A percentile compares a stretch with the other conserved stretches of the same genome.
These are phyloP conservation scores for Cataglyphis rosenhaueri DNA, from an alignment of 2,888 invertebrate genomes.

Conservation along the genomic window DNA sequence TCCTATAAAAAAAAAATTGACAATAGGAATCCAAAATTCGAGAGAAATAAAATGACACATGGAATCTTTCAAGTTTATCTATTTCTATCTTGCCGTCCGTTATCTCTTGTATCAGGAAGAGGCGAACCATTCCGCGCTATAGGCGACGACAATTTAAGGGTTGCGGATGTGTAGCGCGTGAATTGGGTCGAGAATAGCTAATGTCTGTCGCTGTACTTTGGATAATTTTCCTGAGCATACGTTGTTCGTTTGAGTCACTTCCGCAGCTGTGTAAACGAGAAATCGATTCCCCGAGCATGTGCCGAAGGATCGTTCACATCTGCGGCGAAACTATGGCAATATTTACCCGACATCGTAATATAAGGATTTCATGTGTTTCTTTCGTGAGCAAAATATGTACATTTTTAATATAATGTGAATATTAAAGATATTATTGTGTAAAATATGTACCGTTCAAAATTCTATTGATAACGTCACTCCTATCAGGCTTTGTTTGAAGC, in stretches of 20 bases:
- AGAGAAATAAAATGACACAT: background rate
- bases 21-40: background rate
- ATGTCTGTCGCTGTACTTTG: conserved; percentile 66
- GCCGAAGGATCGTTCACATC: conserved; percentile 16
- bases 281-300: conserved; percentile 55
- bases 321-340: conserved; percentile 11
- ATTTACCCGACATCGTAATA: conserved; percentile 1
- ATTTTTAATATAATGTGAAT: conserved; percentile 15
- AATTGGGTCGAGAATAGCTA: conserved; percentile 71
- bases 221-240: conserved; percentile 69
- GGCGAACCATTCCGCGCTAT: conserved; percentile 62
- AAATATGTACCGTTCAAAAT: background rate
- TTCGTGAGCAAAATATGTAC: background rate
- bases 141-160: conserved; percentile 68
- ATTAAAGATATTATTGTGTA: background rate
- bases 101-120: conserved; percentile 70
- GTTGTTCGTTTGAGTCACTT: conserved; percentile 55
- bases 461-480: background rate
- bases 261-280: conserved; percentile 56
- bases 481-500: background rate
- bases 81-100: conserved; percentile 61
- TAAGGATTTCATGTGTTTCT: background rate
- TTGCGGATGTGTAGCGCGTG: conserved; percentile 65
- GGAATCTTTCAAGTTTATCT: conserved; percentile 46
- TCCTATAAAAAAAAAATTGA: background rate